phyloP scores from a whole-genome alignment of 2,888 invertebrate genomes.

The Drosophila borealis region DNA sequence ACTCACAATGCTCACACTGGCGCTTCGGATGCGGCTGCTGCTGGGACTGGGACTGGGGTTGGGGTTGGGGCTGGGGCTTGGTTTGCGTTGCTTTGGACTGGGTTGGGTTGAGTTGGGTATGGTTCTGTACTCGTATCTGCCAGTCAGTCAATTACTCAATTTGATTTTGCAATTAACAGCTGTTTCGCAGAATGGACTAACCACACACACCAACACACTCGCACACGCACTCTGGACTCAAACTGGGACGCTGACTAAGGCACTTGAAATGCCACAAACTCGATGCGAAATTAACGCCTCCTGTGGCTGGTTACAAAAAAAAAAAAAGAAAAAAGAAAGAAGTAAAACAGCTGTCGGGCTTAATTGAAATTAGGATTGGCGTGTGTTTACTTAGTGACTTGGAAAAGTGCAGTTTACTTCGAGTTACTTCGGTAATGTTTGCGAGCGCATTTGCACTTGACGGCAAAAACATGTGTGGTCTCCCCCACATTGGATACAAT shows the following conservation, averaged over 20 bases:
- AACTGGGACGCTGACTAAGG: conserved; percentile 28
- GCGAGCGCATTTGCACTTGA: conserved; percentile 33
- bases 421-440: conserved; percentile 23
- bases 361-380: conserved; percentile 57
- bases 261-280: conserved; percentile 48
- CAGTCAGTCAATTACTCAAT: conserved; percentile 66
- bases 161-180: conserved; percentile 77
- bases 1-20: conserved; percentile 22
- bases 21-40: conserved; percentile 8
- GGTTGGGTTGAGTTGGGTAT: conserved; percentile 20
- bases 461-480: conserved; percentile 1
- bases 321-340: conserved; percentile 12
- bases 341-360: conserved; percentile 44
- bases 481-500: neutral
- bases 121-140: conserved; percentile 44
- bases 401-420: conserved; percentile 39
- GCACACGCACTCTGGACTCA: conserved; percentile 1
- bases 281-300: conserved; percentile 28
- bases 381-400: conserved; percentile 51
- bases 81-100: conserved; percentile 6
- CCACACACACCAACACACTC: neutral
- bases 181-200: conserved; percentile 48
- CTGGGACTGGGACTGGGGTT: neutral
- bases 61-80: conserved; percentile 8
- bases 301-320: conserved; percentile 14